Percentiles rank a stretch among this genome's conserved stretches.
phyloP scores from a whole-genome alignment of 35 echinoderm and acorn worm genomes.

The Heliocidaris tuberculata region DNA sequence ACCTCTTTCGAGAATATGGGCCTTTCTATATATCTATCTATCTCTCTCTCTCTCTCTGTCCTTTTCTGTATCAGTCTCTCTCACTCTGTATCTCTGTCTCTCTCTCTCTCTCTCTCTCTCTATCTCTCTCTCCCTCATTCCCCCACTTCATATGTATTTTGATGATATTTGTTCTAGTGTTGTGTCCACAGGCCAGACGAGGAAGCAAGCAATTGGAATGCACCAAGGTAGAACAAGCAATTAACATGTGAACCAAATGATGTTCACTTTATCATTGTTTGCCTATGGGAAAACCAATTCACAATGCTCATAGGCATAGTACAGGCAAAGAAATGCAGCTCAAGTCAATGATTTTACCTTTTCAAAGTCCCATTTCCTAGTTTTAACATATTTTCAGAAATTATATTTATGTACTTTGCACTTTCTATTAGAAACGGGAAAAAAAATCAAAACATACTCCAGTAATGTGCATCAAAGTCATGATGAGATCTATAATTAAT shows the following conservation, averaged over 20 bases:
- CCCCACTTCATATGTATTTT: not conserved
- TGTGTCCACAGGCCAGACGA: not conserved
- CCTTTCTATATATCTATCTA: no score
- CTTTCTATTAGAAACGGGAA: no score
- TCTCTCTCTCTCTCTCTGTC: not conserved
- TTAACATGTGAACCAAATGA: constrained; percentile 4
- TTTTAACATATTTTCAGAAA: no score
- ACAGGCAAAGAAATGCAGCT: not conserved
- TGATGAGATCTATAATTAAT: no score
- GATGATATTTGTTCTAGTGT: constrained; percentile 12
- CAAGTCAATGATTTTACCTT: not conserved
- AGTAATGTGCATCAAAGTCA: no score
- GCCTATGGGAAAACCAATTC: not conserved
- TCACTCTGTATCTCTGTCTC: not conserved
- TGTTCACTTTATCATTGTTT: not conserved
- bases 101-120: not conserved
- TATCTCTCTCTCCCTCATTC: not conserved
- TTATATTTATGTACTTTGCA: no score
- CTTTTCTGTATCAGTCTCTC: not conserved
- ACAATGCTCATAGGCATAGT: not conserved
- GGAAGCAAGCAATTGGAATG: not conserved
- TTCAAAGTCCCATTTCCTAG: not conserved
- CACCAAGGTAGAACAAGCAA: constrained; percentile 9
- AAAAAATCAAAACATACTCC: no score
- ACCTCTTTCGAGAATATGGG: no score